Percentiles rank a stretch among this genome's conserved stretches.
phyloP scores from a whole-genome alignment of 2,888 invertebrate genomes.

The Conistra vaccinii region DNA sequence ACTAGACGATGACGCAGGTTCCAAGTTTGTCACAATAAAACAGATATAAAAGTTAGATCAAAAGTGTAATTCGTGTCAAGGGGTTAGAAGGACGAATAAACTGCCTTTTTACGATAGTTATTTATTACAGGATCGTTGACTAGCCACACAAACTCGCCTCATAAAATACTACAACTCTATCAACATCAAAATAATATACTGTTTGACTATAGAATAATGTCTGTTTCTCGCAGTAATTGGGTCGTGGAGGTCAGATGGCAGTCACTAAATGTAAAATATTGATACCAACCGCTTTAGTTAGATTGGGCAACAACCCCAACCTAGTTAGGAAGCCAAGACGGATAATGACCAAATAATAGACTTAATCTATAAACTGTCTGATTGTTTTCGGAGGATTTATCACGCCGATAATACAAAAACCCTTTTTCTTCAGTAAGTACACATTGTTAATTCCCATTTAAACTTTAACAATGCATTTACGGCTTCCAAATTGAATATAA shows the following conservation, averaged over 20 bases:
- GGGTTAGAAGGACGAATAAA: slow-evolving; percentile 16
- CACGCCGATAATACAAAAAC: too few relatives aligned
- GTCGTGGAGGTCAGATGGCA: slow-evolving; percentile 12
- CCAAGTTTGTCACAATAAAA: not conserved
- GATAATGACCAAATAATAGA: not conserved
- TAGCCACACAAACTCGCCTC: slow-evolving; percentile 15
- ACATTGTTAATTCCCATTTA: not conserved
- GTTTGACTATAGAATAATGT: slow-evolving; percentile 18
- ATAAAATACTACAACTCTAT: slow-evolving; percentile 36
- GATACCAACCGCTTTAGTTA: slow-evolving; percentile 21
- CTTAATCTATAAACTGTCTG: not conserved
- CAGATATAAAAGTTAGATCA: slow-evolving; percentile 16
- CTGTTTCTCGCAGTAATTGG: slow-evolving; percentile 30
- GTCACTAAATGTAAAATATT: slow-evolving; percentile 36
- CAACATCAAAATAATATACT: slow-evolving; percentile 14
- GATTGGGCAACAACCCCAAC: not conserved
- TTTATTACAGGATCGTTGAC: slow-evolving; percentile 15
- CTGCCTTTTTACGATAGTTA: slow-evolving; percentile 29
- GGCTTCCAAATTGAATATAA: not conserved
- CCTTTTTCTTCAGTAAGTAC: not conserved
- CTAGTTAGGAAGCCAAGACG: not conserved
- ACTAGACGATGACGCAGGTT: not conserved
- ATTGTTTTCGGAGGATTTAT: not conserved
- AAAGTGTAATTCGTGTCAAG: slow-evolving; percentile 33
- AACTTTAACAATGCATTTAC: slow-evolving; percentile 9